These are phyloP conservation scores for Amiota mariae DNA, from an alignment of 2,888 invertebrate species.

Conservation along the genomic window DNA sequence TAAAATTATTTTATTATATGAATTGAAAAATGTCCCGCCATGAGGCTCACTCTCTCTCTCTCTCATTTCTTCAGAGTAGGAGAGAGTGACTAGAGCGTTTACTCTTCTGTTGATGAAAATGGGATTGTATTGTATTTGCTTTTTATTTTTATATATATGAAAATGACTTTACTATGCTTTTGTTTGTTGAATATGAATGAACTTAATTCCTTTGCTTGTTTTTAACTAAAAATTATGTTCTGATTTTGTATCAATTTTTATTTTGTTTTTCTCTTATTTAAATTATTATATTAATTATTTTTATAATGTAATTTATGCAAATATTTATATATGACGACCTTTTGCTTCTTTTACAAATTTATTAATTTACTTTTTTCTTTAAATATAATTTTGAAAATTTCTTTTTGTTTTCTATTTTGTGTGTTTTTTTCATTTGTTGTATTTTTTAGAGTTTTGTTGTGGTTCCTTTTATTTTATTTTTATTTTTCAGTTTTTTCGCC, in stretches of 20 bases:
- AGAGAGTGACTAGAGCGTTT: neutral
- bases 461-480: slow-evolving; percentile 56
- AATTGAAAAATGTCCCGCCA: slow-evolving; percentile 56
- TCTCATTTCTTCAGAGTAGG: too few species aligned
- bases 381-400: neutral
- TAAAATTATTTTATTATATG: slow-evolving; percentile 58
- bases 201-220: slow-evolving; percentile 33
- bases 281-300: slow-evolving; percentile 22
- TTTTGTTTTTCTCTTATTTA: slow-evolving; percentile 17
- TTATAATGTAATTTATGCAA: slow-evolving; percentile 10
- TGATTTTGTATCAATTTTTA: neutral
- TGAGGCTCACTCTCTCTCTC: neutral
- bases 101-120: neutral
- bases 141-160: neutral
- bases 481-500: slow-evolving; percentile 52
- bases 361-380: slow-evolving; percentile 7
- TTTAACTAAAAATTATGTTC: slow-evolving; percentile 15
- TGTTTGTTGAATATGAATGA: slow-evolving; percentile 8
- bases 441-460: slow-evolving; percentile 24
- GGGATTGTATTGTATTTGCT: neutral
- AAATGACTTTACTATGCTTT: neutral
- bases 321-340: slow-evolving; percentile 46
- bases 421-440: slow-evolving; percentile 1
- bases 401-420: slow-evolving; percentile 1
- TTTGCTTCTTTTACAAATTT: slow-evolving; percentile 39